Evolutionary conservation across 1,140 invertebrate species (phyloP).

Genomic region (Gryllus bimaculatus): DNA sequence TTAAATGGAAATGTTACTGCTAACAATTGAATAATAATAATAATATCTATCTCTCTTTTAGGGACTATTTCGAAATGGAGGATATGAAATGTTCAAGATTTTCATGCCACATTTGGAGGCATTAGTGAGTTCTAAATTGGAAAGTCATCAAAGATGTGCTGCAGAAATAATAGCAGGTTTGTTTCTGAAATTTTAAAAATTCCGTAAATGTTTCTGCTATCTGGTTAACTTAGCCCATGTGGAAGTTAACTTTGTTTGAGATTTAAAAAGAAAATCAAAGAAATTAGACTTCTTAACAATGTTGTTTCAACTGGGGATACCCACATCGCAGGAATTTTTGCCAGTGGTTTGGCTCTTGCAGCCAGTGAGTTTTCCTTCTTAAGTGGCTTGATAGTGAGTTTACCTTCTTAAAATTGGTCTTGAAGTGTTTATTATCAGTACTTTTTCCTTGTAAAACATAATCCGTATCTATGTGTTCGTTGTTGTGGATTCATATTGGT

Average conservation of each 20-base stretch:
- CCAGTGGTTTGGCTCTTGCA: no score
- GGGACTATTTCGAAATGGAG: constrained; percentile 71
- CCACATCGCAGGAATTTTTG: no score
- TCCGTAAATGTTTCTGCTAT: neutral
- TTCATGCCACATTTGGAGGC: constrained; percentile 56
- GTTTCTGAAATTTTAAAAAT: neutral
- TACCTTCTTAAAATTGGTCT: no score
- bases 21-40: neutral
- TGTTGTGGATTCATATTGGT: no score
- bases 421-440: no score
- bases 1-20: neutral
- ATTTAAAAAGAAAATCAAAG: no score
- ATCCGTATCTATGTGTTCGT: no score
- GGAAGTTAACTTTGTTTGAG: neutral
- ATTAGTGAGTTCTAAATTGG: constrained; percentile 57
- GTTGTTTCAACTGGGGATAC: no score
- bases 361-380: no score
- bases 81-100: constrained; percentile 48
- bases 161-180: constrained; percentile 64
- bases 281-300: no score
- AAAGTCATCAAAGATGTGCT: constrained; percentile 73
- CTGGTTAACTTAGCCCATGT: neutral
- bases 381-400: no score
- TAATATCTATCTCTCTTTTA: constrained; percentile 28
- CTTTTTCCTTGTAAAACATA: no score